phyloP scores from a whole-genome alignment of 2,888 invertebrate genomes.

The Scaptomyza reducta region DNA sequence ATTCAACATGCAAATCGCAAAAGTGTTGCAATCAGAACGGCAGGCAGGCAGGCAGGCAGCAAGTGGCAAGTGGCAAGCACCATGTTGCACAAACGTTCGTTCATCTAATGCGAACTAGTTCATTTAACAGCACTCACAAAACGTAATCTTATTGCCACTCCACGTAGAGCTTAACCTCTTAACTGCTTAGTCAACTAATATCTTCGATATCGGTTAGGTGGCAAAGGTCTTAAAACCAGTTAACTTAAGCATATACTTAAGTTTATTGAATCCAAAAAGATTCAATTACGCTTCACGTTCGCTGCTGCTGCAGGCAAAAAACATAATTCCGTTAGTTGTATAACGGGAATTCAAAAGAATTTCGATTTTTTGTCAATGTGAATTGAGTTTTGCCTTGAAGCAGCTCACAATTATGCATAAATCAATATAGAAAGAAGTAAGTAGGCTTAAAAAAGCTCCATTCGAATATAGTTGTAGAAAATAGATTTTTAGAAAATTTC shows the following conservation, averaged over 20 bases:
- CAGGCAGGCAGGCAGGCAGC: conserved; percentile 11
- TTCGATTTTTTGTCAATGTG: too few species aligned
- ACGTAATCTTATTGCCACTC: conserved; percentile 9
- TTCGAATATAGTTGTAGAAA: too few species aligned
- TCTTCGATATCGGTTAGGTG: not conserved
- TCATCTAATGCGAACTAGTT: conserved; percentile 30
- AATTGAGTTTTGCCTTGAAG: too few species aligned
- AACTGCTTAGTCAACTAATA: not conserved
- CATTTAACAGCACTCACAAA: conserved; percentile 33
- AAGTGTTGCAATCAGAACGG: conserved; percentile 55
- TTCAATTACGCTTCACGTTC: not conserved
- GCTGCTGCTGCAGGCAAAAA: too few species aligned
- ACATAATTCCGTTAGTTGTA: too few species aligned
- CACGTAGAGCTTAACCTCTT: not conserved
- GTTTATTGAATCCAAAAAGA: not conserved
- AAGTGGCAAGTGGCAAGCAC: conserved; percentile 11
- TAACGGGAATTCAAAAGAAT: too few species aligned
- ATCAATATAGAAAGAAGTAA: too few species aligned
- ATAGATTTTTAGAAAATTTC: too few species aligned
- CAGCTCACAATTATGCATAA: too few species aligned
- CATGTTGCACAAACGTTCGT: conserved; percentile 19
- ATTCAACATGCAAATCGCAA: conserved; percentile 22
- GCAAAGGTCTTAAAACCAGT: conserved; percentile 5
- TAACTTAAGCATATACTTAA: not conserved
- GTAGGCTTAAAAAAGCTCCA: too few species aligned